Base-by-base conservation (phyloP, 92 coral and sea anemone species). In the Blastomussa wellsi region DNA sequence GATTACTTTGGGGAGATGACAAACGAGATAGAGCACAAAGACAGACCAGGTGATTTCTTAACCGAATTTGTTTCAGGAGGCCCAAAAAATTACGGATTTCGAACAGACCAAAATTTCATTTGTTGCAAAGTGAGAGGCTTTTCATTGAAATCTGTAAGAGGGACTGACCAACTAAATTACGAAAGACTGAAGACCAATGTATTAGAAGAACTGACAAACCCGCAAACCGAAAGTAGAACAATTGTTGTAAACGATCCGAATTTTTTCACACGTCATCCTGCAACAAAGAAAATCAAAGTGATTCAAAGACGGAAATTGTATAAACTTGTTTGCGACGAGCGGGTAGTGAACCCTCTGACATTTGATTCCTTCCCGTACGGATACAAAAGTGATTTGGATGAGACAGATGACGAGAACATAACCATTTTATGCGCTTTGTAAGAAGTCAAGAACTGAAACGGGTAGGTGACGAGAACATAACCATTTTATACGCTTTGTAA, bases 1-100 rank as follows among this genome's bases (percentile, higher is more conserved):
- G 85, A 80, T 17, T 72, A 16, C 39, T 69, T 80, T 73, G 89
- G 89, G 4, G 77, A 84, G 15, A 22, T 84, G 80, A 79, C 84
- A 38, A 41, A 76, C 28, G 90, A 90, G 44, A 42, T 76, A 1
- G 39, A 74, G 6, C 49, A 49, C n/a, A n/a, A n/a, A n/a, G n/a
- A n/a, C n/a, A n/a, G n/a, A n/a, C n/a, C n/a, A 0, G 86, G 87
- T 1, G 84, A 67, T 11, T 66, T 33, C 20, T 60, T 79, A 8
- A 64, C 24, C 15, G 48, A 79, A 13, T 79, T 57, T 26, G 44
- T 22, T 2, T 88, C 91, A 13, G 86, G 83, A 28, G 91, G 88
- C 6, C 84, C 88, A 0, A 88, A 88, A 65, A 82, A 69, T 33
- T 82, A 88, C 41, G 82, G 53, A 13, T 88, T 75, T 55, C 17